Evolutionary conservation across 2,113 vertebrate genomes (phyloP).

Genomic region (Scatophagus argus): DNA sequence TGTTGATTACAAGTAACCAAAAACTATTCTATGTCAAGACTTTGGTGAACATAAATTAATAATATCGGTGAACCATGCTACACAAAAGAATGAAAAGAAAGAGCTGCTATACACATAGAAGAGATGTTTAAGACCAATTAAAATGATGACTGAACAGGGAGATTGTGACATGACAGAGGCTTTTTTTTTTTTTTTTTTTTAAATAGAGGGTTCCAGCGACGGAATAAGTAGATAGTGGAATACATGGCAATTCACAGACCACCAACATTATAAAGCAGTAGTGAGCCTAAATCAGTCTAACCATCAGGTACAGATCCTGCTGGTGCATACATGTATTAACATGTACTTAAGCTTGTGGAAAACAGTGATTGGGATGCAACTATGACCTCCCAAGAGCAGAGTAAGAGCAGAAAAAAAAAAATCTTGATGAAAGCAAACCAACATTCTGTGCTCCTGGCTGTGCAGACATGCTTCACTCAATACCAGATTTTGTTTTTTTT

Average conservation of each 20-base stretch:
- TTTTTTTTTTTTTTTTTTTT: background rate
- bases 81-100: background rate
- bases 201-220: constrained; percentile 27
- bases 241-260: constrained; percentile 52
- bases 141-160: constrained; percentile 11
- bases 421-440: constrained; percentile 37
- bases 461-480: background rate
- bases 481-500: background rate
- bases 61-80: background rate
- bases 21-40: background rate
- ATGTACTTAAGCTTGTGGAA: constrained; percentile 63
- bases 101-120: background rate
- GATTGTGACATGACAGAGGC: constrained; percentile 2
- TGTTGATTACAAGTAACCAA: background rate
- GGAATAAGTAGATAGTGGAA: constrained; percentile 30
- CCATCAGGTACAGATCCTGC: constrained; percentile 63
- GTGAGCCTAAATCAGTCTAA: constrained; percentile 59
- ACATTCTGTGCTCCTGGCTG: constrained; percentile 29
- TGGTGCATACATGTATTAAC: constrained; percentile 62
- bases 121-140: background rate
- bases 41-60: background rate
- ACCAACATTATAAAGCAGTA: constrained; percentile 63
- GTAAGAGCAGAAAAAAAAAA: constrained; percentile 34
- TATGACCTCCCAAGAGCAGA: constrained; percentile 72
- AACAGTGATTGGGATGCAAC: constrained; percentile 50